These are phyloP conservation scores for Hycleus phaleratus DNA, from an alignment of 1,140 invertebrate genomes.

Conservation along the genomic window DNA sequence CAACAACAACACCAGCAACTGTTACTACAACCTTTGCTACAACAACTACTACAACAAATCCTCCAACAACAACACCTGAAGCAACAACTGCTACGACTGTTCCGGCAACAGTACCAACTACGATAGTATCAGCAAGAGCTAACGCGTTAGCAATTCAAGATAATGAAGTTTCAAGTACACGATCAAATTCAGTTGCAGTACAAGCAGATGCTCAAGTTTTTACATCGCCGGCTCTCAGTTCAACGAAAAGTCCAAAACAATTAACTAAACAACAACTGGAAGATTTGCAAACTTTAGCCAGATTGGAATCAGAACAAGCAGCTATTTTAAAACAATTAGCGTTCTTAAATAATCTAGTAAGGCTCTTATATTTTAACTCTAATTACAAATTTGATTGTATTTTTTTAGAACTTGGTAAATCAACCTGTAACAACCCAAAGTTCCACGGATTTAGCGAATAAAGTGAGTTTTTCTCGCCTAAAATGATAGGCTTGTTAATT, in stretches of 20 bases:
- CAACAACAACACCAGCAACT: not conserved
- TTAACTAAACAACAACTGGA: constrained; percentile 35
- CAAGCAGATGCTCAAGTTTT: no score
- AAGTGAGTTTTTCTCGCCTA: constrained; percentile 22
- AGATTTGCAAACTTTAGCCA: constrained; percentile 33
- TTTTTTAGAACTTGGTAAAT: constrained; percentile 15
- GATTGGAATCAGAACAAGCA: constrained; percentile 36
- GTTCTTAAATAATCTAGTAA: constrained; percentile 36
- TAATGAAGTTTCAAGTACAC: constrained; percentile 5
- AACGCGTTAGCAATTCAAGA: constrained; percentile 14
- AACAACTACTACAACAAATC: constrained; percentile 1
- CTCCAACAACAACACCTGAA: constrained; percentile 5
- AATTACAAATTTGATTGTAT: not conserved
- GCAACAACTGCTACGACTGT: constrained; percentile 10
- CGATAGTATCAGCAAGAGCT: constrained; percentile 6
- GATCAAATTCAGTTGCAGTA: not conserved
- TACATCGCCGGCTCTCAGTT: constrained; percentile 12
- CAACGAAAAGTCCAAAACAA: constrained; percentile 19
- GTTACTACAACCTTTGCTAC: not conserved
- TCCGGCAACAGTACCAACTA: constrained; percentile 9
- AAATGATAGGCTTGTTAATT: not conserved
- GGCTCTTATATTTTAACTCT: not conserved
- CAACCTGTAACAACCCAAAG: constrained; percentile 10
- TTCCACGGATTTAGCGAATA: constrained; percentile 25
- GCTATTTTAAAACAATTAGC: constrained; percentile 36